Base-by-base conservation (phyloP, 2,888 invertebrate species). In the Macrosoma leucophasiata region DNA sequence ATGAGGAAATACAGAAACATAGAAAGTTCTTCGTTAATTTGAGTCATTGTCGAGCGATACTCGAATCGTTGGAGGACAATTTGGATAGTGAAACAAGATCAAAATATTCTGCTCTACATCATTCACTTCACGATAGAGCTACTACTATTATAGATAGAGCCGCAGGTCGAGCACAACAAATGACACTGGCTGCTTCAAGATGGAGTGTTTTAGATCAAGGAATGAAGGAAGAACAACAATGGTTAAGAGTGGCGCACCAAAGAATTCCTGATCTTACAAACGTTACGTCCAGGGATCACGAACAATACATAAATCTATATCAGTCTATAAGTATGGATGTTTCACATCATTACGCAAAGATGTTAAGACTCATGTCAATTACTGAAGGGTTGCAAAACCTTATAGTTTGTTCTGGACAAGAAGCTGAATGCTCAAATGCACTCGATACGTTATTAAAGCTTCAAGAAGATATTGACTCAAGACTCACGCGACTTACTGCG, bases 1-100 rank as follows among this genome's bases (percentile, higher is more conserved):
- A 93, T 55, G 93, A 94, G 55, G 95, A 95, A 77, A 93, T 95
- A 76, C 94, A 94, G 55, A 95, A 93, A 60, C 94, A 95, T 55
- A 87, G 95, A 20, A 94, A 93, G 58, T 95, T 95, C 84, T 95
- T 95, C 59, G 92, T 94, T 0, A 95, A 94, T 51, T 71, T 96
- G 5, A 95, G 94, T 55, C 94, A 95, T 48, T 95, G 95, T 56
- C 87, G 93, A 50, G 93, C 92, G 7, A 93, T 95, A 52, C 78
- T 96, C 20, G 95, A 95, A 66, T 94, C 94, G 0, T 72, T 95
- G 13, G 94, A 94, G 70, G 91, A 91, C 45, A 93, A 94, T 61
- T 82, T 95, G 20, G 95, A 95, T 55, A 86, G 85, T 19, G 94
- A 94, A 67, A 94, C 95, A 0, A 87, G 91, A 48, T 86, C 88